Evolutionary conservation across 23 tunicate genomes (phyloP), one percentile per base, ranked within the genome.

Genomic region (Trididemnum clinides): DNA sequence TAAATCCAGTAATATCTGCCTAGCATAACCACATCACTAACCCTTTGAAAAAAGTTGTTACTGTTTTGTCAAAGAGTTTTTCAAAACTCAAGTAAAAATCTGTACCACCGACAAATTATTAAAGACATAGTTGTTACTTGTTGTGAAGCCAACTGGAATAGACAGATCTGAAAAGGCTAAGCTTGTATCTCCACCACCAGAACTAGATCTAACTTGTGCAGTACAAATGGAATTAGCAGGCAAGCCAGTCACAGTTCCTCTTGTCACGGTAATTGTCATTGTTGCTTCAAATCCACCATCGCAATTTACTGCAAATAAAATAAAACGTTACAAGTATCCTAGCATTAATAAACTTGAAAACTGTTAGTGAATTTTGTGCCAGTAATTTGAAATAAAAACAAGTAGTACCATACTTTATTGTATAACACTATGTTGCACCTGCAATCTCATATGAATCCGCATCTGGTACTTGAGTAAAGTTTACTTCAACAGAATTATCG

Each of bases 191-290:
- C 5, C 27, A 4, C 1, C 29, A 6, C 26, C 59, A 1, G 34
- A 64, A 0, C 29, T 5, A 15, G 84, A 65, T 49, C 90, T 34
- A 18, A 86, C 84, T 28, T 51, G 50, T 3, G 31, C 77, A 0
- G 78, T 22, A 51, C 90, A 86, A 22, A 86, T 64, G 5, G 77
- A 0, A 62, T 86, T 86, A 1, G 84, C 21, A 22, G 72, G 38
- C 33, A 81, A 29, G 4, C 57, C 32, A 32, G 20, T 79, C 3
- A 31, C 6, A 7, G 15, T 39, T 6, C 7, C 25, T 5, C 10
- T 27, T 28, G 78, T 71, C 78, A 28, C 39, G 29, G 5, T 29
- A 10, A 50, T 62, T 62, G 25, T 10, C 6, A 18, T 18, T 10
- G 70, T 62, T 5, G 25, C 5, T 20, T 62, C n/a, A 21, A 62